phyloP scores from a whole-genome alignment of 2,888 invertebrate genomes.

The Ectemnius continuus region DNA sequence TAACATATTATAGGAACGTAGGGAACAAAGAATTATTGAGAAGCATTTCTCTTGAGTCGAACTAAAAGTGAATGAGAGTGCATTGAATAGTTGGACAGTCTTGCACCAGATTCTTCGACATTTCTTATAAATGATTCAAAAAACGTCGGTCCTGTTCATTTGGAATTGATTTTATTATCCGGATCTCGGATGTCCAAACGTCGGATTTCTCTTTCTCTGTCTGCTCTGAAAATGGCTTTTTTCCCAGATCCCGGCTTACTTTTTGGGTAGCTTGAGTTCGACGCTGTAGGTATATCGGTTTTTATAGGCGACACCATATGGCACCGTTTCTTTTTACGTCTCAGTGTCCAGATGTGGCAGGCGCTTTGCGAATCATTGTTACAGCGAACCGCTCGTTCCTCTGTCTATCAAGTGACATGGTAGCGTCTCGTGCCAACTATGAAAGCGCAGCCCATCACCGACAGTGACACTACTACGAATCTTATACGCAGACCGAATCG shows the following conservation, averaged over 20 bases:
- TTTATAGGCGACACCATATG: conserved; percentile 54
- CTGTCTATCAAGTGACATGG: no score
- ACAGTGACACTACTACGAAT: no score
- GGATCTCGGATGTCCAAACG: conserved; percentile 38
- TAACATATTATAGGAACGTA: no score
- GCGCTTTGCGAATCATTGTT: conserved; percentile 2
- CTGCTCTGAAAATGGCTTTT: conserved; percentile 38
- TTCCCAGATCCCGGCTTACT: conserved; percentile 38
- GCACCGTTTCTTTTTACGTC: conserved; percentile 28
- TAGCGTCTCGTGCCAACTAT: no score
- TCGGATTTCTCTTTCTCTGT: conserved; percentile 29
- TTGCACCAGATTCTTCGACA: conserved; percentile 12
- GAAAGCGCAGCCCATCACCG: no score
- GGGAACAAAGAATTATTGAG: no score
- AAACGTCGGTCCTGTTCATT: conserved; percentile 27
- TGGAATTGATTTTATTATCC: conserved; percentile 54
- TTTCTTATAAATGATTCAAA: conserved; percentile 46
- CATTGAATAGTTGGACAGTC: conserved; percentile 36
- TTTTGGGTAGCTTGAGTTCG: conserved; percentile 44
- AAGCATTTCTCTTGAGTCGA: no score
- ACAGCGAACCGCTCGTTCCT: neutral
- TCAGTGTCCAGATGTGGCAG: neutral
- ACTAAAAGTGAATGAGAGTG: neutral
- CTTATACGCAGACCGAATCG: no score
- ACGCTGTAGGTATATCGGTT: conserved; percentile 49